Evolutionary conservation across 1,140 invertebrate genomes (phyloP), one percentile per base, ranked within the genome.

Genomic region (Psix sp.): DNA sequence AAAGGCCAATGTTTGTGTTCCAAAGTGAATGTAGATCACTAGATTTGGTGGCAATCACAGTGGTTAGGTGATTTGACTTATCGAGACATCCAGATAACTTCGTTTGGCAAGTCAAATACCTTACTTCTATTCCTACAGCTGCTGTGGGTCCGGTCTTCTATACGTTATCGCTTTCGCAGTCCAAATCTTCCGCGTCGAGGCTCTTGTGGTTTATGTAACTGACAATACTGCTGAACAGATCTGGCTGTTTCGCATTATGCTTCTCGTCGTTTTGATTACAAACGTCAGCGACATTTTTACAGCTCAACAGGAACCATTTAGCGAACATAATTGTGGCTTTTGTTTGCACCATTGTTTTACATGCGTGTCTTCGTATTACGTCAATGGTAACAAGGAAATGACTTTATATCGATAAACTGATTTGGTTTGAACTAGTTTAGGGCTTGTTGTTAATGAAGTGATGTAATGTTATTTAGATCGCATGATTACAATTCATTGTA

Each of bases 101-200:
- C 43, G 43, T 74, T 67, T 62, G 56, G 36, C 62, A 74, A 74
- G 62, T 60, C 71, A 67, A 74, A 74, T 49, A 57, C 10, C 57
- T 36, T 15, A 67, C 48, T 60, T 60, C 5, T 20, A 26, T 48
- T 67, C 39, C 38, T n/a, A n/a, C 49, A 59, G 38, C 29, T 38
- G 49, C 43, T 67, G 31, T 29, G 20, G 24, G 60, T 17, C 46
- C 49, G 38, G 40, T 56, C 54, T 66, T 66, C 57, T n/a, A n/a
- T 48, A 35, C 24, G 70, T 49, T 74, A 74, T 66, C 62, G 62
- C 40, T 46, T 20, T n/a, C 16, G 38, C 33, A 42, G 51, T 49
- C 48, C 43, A 57, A 68, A 29, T 29, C 26, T 29, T 67, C 59
- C 56, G 45, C 36, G 71, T 51, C 67, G 67, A 62, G 56, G 63